Conservation (phyloP, 30 jellyfish, hydroid and myxozoan species). For the Morbakka virulenta region DNA sequence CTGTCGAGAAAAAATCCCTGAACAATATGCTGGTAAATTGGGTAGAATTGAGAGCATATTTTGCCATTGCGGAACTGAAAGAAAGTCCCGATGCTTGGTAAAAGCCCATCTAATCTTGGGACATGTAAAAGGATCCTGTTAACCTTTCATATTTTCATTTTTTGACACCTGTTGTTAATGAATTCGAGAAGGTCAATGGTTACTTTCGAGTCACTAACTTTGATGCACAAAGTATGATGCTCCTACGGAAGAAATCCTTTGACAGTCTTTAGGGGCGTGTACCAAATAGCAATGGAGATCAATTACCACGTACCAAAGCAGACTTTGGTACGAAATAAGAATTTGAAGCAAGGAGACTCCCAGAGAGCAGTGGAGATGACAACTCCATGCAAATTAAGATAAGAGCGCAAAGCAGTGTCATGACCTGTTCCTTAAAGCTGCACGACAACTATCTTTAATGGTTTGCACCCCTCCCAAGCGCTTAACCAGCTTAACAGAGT, state of each 20-base stretch:
- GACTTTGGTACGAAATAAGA: constrained; percentile 58
- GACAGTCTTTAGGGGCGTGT: constrained; percentile 32
- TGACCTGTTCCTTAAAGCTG: constrained; percentile 15
- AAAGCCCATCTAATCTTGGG: constrained; percentile 18
- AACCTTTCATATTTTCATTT: constrained; percentile 45
- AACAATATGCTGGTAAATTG: constrained; percentile 34
- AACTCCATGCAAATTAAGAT: background rate
- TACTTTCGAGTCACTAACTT: constrained; percentile 53
- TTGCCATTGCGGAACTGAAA: constrained; percentile 21
- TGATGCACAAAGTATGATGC: constrained; percentile 18
- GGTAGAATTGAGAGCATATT: constrained; percentile 56
- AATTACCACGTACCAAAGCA: constrained; percentile 4
- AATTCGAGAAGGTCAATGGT: constrained; percentile 51
- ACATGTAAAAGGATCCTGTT: constrained; percentile 42
- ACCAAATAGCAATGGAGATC: background rate
- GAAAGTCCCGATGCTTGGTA: constrained; percentile 13
- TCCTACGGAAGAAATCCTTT: background rate
- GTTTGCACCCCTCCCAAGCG: constrained; percentile 18
- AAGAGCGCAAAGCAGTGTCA: background rate
- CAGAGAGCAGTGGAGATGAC: constrained; percentile 1
- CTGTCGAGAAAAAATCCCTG: constrained; percentile 44
- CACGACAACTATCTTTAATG: constrained; percentile 13
- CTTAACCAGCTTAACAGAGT: constrained; percentile 12
- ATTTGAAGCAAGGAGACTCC: constrained; percentile 5
- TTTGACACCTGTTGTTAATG: constrained; percentile 32